These are phyloP conservation scores for Adelosebastes latens DNA, from an alignment of 2,797 vertebrate genomes.

Conservation along the genomic window DNA sequence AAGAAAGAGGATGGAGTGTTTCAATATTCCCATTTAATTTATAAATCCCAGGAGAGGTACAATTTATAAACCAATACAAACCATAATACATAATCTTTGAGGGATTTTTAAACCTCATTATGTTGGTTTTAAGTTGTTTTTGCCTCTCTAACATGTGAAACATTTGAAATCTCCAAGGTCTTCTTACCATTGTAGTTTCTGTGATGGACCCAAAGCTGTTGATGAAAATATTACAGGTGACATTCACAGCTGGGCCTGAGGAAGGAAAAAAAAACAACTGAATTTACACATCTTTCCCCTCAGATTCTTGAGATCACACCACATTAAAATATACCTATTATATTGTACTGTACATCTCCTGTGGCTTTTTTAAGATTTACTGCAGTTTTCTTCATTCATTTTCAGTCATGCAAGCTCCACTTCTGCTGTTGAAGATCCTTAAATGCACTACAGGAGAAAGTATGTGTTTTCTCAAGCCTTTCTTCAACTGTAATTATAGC, in stretches of 20 bases:
- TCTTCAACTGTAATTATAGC: not conserved
- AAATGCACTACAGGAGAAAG: not conserved
- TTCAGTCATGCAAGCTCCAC: not conserved
- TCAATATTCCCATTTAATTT: not conserved
- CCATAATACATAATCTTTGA: not conserved
- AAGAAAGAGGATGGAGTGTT: not conserved
- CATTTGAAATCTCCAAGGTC: not conserved
- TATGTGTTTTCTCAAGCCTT: not conserved
- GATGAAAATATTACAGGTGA: constrained; percentile 97
- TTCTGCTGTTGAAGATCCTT: not conserved
- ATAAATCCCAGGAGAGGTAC: not conserved
- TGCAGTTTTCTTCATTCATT: constrained; percentile 10
- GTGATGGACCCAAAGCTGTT: constrained; percentile 96
- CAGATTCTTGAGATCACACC: constrained; percentile 17
- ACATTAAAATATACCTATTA: constrained; percentile 1
- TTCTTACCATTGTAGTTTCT: constrained; percentile 95
- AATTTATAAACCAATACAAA: not conserved
- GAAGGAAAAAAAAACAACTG: constrained; percentile 40
- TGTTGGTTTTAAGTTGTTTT: not conserved
- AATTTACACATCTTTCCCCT: constrained; percentile 22
- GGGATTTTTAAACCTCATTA: not conserved
- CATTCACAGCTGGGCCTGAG: constrained; percentile 91
- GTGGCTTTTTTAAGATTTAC: constrained; percentile 9
- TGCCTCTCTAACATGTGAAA: not conserved
- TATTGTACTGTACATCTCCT: not conserved